These are phyloP conservation scores for Aelia acuminata DNA, from an alignment of 2,888 invertebrate species.

Conservation along the genomic window DNA sequence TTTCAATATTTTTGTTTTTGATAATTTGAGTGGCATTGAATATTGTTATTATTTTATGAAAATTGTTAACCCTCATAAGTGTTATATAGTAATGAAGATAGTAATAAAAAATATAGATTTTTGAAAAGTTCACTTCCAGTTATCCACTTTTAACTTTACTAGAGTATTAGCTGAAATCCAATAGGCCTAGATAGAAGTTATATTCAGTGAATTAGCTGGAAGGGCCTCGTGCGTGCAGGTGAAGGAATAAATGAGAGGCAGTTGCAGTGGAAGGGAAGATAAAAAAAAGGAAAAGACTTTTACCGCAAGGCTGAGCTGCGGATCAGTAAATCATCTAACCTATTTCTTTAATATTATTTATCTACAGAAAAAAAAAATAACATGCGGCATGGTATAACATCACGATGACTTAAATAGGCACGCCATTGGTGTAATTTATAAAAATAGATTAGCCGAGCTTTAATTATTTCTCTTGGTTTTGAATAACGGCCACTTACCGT, in stretches of 20 bases:
- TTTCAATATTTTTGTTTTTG: too few species aligned
- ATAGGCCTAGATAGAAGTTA: too few species aligned
- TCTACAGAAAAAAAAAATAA: neutral
- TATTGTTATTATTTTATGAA: too few species aligned
- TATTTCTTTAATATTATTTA: conserved; percentile 43
- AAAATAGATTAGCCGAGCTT: neutral
- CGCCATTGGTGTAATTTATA: conserved; percentile 2
- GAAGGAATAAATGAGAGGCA: conserved; percentile 22
- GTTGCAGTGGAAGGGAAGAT: conserved; percentile 33
- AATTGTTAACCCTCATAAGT: too few species aligned
- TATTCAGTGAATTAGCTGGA: too few species aligned
- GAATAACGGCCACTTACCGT: conserved; percentile 14
- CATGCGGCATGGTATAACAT: neutral
- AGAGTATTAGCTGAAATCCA: too few species aligned
- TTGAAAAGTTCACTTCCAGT: too few species aligned
- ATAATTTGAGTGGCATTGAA: too few species aligned
- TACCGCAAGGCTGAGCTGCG: conserved; percentile 27
- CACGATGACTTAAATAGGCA: neutral
- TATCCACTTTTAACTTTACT: too few species aligned
- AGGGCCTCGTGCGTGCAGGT: neutral
- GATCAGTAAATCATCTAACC: neutral
- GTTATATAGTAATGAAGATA: too few species aligned
- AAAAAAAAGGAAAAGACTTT: neutral
- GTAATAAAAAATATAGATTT: too few species aligned
- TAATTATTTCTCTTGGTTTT: neutral